Percentiles rank a stretch among this genome's conserved stretches.
Evolutionary conservation across 2,888 invertebrate species (phyloP).

Genomic region (Phoronis australis): DNA sequence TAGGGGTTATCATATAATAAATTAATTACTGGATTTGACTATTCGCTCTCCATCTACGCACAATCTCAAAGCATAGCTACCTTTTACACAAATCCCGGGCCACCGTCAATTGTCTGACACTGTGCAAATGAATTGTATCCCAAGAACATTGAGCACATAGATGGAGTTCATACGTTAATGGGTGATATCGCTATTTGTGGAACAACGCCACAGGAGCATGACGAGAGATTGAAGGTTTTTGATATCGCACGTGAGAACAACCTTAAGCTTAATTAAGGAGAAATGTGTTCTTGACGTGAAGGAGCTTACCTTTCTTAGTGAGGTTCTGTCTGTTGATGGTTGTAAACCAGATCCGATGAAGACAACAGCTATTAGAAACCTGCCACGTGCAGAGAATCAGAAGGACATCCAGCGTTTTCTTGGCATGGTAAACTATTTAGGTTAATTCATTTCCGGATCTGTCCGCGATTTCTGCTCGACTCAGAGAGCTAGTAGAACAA

Average conservation of each 20-base stretch:
- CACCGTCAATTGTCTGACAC: too few species aligned
- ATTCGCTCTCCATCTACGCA: too few species aligned
- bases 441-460: constrained; percentile 7
- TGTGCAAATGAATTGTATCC: too few species aligned
- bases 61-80: too few species aligned
- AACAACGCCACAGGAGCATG: constrained; percentile 3
- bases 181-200: constrained; percentile 11
- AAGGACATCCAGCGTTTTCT: constrained; percentile 10
- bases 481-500: constrained; percentile 1
- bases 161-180: constrained; percentile 8
- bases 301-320: constrained; percentile 12
- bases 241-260: constrained; percentile 4
- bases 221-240: constrained; percentile 3
- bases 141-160: constrained; percentile 6
- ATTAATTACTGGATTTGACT: too few species aligned
- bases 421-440: constrained; percentile 10
- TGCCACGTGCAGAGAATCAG: not conserved
- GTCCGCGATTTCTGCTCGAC: constrained; percentile 6
- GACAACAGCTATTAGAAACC: constrained; percentile 2
- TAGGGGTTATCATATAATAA: too few species aligned
- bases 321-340: constrained; percentile 9
- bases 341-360: constrained; percentile 8
- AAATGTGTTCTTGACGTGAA: constrained; percentile 9
- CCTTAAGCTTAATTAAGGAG: constrained; percentile 10
- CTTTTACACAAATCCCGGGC: too few species aligned